Evolutionary conservation across 2,888 invertebrate genomes (phyloP).

Genomic region (Pyrgus malvae): DNA sequence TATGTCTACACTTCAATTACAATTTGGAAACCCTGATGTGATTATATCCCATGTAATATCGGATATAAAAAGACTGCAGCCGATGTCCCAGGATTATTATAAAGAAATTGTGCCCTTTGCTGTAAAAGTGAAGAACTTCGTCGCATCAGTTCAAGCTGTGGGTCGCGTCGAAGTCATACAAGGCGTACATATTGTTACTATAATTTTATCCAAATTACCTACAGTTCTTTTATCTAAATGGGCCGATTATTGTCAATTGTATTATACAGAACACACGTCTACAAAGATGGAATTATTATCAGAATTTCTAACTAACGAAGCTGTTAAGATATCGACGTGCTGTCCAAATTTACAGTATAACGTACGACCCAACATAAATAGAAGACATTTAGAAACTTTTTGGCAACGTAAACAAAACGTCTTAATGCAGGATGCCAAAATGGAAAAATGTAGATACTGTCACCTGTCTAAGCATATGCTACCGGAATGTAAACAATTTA

Average conservation of each 20-base stretch:
- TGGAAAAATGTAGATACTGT: neutral
- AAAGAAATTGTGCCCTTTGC: slow-evolving; percentile 34
- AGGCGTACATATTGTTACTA: neutral
- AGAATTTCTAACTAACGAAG: neutral
- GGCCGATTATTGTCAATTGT: neutral
- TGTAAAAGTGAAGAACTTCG: slow-evolving; percentile 33
- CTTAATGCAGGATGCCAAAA: neutral
- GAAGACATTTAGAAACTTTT: neutral
- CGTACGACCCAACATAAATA: neutral
- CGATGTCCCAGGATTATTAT: slow-evolving; percentile 29
- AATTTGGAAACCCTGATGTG: slow-evolving; percentile 36
- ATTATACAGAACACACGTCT: neutral
- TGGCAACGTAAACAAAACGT: neutral
- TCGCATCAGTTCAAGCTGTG: slow-evolving; percentile 11
- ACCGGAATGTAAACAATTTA: neutral
- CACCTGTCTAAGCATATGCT: neutral
- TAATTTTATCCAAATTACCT: slow-evolving; percentile 7
- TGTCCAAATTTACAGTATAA: neutral
- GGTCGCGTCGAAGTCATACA: neutral
- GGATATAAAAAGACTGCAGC: neutral
- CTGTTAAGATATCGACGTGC: slow-evolving; percentile 4
- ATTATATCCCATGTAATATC: slow-evolving; percentile 17
- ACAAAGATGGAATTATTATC: slow-evolving; percentile 3
- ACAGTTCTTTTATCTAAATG: neutral
- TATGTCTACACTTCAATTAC: slow-evolving; percentile 34